These are phyloP conservation scores for Drosophila parvula DNA, from an alignment of 1,140 invertebrate genomes.

Conservation along the genomic window DNA sequence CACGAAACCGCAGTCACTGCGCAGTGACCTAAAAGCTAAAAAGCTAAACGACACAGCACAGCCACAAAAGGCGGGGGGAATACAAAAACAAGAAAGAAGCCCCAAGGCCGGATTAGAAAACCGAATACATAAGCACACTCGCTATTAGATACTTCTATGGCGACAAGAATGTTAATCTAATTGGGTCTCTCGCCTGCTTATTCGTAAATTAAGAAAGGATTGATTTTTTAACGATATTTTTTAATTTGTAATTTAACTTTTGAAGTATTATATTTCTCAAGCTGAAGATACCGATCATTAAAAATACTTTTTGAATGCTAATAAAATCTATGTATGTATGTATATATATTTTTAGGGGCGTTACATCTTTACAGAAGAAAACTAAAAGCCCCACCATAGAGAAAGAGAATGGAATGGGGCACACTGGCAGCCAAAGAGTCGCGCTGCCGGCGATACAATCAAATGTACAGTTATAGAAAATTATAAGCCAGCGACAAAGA, in stretches of 20 bases:
- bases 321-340: too few species aligned
- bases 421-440: conserved; percentile 24
- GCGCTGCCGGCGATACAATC: conserved; percentile 50
- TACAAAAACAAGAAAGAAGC: conserved; percentile 26
- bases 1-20: conserved; percentile 42
- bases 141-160: conserved; percentile 1
- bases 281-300: neutral
- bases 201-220: neutral
- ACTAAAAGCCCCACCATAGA: conserved; percentile 1
- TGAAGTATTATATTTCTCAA: neutral
- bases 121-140: conserved; percentile 26
- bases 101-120: conserved; percentile 23
- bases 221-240: neutral
- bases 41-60: conserved; percentile 20
- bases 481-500: conserved; percentile 73
- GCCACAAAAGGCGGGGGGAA: conserved; percentile 22
- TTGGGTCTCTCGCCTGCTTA: neutral
- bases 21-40: conserved; percentile 62
- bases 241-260: too few species aligned
- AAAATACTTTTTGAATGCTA: neutral
- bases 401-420: conserved; percentile 24
- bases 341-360: neutral
- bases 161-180: conserved; percentile 3
- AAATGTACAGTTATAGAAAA: conserved; percentile 74
- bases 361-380: conserved; percentile 15